Conservation (phyloP, 2,797 vertebrate genomes). For the Takifugu ocellatus region DNA sequence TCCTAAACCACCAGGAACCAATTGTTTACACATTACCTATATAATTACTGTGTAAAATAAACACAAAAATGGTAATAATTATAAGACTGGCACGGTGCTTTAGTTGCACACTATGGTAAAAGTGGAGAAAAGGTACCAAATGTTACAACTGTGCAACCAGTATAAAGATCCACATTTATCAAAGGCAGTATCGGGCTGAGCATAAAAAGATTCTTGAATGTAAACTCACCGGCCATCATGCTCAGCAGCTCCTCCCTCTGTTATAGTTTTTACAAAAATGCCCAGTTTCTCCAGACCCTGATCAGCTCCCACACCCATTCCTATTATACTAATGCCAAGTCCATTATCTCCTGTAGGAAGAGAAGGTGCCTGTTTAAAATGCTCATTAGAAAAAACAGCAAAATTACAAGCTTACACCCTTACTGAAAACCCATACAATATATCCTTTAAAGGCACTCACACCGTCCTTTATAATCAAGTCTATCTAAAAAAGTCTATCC, state of each 20-base stretch:
- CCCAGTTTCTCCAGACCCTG: conserved; percentile 91
- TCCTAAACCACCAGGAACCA: no score
- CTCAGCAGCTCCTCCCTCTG: conserved; percentile 87
- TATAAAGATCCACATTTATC: background rate
- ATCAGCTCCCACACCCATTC: conserved; percentile 93
- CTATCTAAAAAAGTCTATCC: no score
- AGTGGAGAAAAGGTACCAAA: background rate
- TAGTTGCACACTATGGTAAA: background rate
- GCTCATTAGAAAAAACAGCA: background rate
- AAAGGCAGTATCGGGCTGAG: background rate
- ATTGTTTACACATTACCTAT: no score
- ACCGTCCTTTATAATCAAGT: no score
- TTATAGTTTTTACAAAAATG: conserved; percentile 94
- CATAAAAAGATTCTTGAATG: background rate
- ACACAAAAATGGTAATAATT: no score
- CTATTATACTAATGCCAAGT: conserved; percentile 92
- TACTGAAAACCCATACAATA: no score
- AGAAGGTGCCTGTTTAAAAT: conserved; percentile 1
- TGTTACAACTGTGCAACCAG: background rate
- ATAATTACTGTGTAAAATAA: no score
- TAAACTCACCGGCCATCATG: conserved; percentile 83
- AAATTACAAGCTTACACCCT: background rate
- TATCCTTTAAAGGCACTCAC: no score
- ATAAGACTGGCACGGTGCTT: background rate
- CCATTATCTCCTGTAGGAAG: conserved; percentile 84